Percentiles rank a stretch among this genome's conserved stretches.
Evolutionary conservation across 2,797 vertebrate species (phyloP).

Genomic region (Muscicapa striata): DNA sequence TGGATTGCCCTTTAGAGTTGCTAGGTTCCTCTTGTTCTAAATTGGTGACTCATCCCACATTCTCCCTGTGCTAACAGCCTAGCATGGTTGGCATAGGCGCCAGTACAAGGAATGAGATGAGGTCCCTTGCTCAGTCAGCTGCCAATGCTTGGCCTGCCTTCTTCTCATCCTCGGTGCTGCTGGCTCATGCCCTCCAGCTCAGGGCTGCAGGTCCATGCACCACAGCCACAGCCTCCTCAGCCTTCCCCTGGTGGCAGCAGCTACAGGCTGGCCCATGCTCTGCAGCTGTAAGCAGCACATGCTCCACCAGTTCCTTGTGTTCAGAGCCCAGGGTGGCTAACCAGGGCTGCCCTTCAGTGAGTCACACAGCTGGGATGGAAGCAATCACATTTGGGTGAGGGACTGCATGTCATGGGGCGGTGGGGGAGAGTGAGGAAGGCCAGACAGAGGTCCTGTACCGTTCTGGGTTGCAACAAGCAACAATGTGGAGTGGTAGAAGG

Average conservation of each 20-base stretch:
- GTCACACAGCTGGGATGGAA: not conserved
- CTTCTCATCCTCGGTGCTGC: not conserved
- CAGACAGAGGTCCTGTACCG: not conserved
- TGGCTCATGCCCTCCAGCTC: not conserved
- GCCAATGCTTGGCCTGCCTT: not conserved
- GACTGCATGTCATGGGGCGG: rapidly evolving
- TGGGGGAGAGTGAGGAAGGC: not conserved
- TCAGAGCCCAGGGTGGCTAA: not conserved
- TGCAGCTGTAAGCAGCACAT: not conserved
- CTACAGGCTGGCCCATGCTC: not conserved
- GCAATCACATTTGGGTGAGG: not conserved
- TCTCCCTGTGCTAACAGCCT: not conserved
- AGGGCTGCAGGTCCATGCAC: not conserved
- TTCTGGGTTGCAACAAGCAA: not conserved
- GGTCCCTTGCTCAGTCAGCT: not conserved
- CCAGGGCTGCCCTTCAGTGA: too few relatives aligned
- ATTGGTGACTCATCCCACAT: slow-evolving; percentile 25
- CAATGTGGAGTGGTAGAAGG: not conserved
- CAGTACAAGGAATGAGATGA: not conserved
- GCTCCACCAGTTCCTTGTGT: not conserved
- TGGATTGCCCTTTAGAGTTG: slow-evolving; percentile 43
- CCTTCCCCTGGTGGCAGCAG: not conserved
- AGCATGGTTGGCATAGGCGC: not conserved
- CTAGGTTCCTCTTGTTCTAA: slow-evolving; percentile 52
- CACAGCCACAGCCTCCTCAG: rapidly evolving